Conservation (phyloP, 2,797 vertebrate species). For the Poeciliopsis infans region DNA sequence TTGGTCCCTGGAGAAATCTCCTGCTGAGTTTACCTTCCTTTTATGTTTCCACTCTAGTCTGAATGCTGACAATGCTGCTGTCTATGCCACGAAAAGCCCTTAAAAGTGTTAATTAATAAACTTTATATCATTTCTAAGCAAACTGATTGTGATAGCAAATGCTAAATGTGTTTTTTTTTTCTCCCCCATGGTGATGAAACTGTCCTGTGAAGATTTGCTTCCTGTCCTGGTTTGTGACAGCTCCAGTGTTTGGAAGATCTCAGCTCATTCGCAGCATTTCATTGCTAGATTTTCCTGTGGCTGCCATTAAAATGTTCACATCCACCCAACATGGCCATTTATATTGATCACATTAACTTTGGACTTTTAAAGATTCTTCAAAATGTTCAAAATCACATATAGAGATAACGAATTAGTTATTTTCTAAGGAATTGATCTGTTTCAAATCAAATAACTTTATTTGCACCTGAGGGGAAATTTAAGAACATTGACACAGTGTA, state of each 20-base stretch:
- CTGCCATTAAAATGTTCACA: background rate
- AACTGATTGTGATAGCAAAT: constrained; percentile 71
- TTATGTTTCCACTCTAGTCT: constrained; percentile 74
- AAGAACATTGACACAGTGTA: too few relatives aligned
- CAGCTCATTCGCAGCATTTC: background rate
- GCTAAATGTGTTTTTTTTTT: constrained; percentile 60
- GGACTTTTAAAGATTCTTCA: background rate
- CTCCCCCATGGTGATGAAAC: constrained; percentile 53
- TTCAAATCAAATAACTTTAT: too few relatives aligned
- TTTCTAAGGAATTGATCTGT: too few relatives aligned
- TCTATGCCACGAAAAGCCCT: constrained; percentile 44
- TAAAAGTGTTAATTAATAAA: constrained; percentile 71
- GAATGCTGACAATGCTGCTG: constrained; percentile 56
- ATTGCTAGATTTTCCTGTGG: background rate
- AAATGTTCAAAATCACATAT: too few relatives aligned
- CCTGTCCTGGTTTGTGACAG: constrained; percentile 61
- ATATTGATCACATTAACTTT: background rate
- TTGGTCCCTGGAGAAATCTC: constrained; percentile 72
- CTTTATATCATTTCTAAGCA: constrained; percentile 41
- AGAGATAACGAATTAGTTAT: too few relatives aligned
- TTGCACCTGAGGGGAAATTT: too few relatives aligned
- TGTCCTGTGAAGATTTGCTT: constrained; percentile 52
- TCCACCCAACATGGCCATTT: background rate
- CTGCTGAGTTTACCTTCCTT: constrained; percentile 67
- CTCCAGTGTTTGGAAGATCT: constrained; percentile 56